These are phyloP conservation scores for Pardalotus punctatus DNA, from an alignment of 2,113 vertebrate species.

Conservation along the genomic window DNA sequence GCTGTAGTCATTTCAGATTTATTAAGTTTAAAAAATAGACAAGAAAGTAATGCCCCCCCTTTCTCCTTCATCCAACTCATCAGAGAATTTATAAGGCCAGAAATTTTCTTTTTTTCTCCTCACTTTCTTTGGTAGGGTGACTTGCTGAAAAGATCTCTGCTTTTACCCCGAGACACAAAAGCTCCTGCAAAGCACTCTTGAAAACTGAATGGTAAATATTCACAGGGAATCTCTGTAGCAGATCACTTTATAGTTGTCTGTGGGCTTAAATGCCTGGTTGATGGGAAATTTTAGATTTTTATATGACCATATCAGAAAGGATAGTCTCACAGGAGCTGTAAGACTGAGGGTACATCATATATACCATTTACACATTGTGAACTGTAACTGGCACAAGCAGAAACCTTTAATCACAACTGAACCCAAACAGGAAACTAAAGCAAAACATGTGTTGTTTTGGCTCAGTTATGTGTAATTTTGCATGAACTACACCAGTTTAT, in stretches of 20 bases:
- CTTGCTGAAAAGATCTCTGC: neutral
- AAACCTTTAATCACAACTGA: neutral
- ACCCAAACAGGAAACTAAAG: neutral
- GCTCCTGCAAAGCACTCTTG: neutral
- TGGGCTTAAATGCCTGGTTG: neutral
- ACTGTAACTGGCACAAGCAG: neutral
- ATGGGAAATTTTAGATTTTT: neutral
- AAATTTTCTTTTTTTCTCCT: neutral
- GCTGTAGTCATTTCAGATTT: neutral
- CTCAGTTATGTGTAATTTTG: neutral
- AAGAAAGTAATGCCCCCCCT: neutral
- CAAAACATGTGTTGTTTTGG: neutral
- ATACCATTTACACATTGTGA: neutral
- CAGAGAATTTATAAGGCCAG: neutral
- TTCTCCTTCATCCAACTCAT: neutral
- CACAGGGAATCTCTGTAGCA: neutral
- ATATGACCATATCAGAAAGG: neutral
- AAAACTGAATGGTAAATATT: neutral
- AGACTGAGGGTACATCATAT: neutral
- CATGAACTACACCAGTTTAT: neutral
- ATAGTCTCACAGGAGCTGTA: neutral
- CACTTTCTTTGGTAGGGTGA: neutral
- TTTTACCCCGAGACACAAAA: neutral
- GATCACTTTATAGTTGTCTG: neutral
- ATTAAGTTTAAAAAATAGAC: neutral